Base-by-base conservation (phyloP, 2,797 vertebrate genomes). In the Sebastes nivosus region DNA sequence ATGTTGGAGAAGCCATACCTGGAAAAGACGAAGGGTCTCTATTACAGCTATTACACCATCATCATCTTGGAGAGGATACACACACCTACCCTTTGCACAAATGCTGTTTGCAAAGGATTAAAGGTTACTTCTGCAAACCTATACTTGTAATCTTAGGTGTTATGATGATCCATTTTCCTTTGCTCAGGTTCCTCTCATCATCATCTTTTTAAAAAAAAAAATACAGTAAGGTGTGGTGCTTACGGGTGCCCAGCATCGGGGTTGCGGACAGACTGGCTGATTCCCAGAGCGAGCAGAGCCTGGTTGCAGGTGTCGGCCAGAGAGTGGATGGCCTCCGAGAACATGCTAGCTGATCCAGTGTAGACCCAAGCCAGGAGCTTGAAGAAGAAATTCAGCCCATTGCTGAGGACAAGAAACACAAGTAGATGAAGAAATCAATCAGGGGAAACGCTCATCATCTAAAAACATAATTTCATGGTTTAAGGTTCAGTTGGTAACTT, bases 301-400 rank as follows among this genome's bases (percentile, higher is more conserved):
- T 99, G 99, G 93, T 99, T 99, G 90, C 97, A 99, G 72, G 99
- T 99, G 93, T 99, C 98, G 27, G 98, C 98, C 94, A 99, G 93
- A 79, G 98, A 99, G 91, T 99, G 99, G 90, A 99, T 97, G 85
- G 98, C 98, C 95, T 99, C 99, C 3, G 99, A 99, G 92, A 99
- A 99, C 99, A 99, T 99, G 93, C 98, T 98, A 38, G 98, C 97
- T 79, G 99, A 99, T 87, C 98, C 98, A 0, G 99, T 99, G 94
- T 99, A 99, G 93, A 99, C 95, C 99, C 99, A 99, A 6, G 99
- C 99, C 92, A 99, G 96, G n/a, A 99, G 96, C 91, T 99, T 99
- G 90, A 99, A 99, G 95, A 99, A 93, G 93, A 99, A 99, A 91
- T 99, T 99, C 93, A 99, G 94, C 16, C 99, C 99, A 93, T 99